These are phyloP conservation scores for Troides aeacus DNA, from an alignment of 2,888 invertebrate genomes.

Conservation along the genomic window DNA sequence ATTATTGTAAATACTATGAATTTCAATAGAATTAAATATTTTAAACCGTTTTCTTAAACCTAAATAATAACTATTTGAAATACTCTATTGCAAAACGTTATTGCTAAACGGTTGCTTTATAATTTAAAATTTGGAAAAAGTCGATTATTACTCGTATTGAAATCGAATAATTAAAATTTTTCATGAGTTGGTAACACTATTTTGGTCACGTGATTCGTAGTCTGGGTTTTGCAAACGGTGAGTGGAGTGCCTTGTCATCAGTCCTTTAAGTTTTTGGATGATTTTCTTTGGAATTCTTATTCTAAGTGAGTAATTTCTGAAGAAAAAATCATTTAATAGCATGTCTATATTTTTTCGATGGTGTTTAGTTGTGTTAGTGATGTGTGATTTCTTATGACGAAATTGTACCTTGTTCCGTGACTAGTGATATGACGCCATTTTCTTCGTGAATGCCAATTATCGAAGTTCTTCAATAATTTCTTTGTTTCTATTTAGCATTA, in stretches of 20 bases:
- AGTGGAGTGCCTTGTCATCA: slow-evolving; percentile 82
- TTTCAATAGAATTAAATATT: neutral
- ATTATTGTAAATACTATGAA: neutral
- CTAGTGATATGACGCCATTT: slow-evolving; percentile 81
- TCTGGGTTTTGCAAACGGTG: slow-evolving; percentile 79
- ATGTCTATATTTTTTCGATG: slow-evolving; percentile 54
- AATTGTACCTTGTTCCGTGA: slow-evolving; percentile 79
- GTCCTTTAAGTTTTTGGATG: slow-evolving; percentile 78
- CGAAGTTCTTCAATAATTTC: slow-evolving; percentile 71
- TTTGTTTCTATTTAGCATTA: slow-evolving; percentile 47
- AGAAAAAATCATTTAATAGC: slow-evolving; percentile 54
- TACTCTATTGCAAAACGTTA: neutral
- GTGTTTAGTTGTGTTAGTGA: slow-evolving; percentile 60
- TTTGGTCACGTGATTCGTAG: slow-evolving; percentile 51
- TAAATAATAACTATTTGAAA: neutral
- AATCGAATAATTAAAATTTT: neutral
- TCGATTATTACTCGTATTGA: slow-evolving; percentile 3
- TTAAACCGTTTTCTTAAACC: neutral
- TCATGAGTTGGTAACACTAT: slow-evolving; percentile 36
- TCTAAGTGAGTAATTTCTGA: slow-evolving; percentile 76
- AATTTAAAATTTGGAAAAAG: neutral
- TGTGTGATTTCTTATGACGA: slow-evolving; percentile 67
- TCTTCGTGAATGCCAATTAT: slow-evolving; percentile 80
- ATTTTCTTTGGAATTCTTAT: slow-evolving; percentile 79
- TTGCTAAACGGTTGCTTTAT: too few species aligned